Evolutionary conservation across 2,113 vertebrate species (phyloP), one percentile per base, ranked within the genome.

Genomic region (Larimichthys crocea): DNA sequence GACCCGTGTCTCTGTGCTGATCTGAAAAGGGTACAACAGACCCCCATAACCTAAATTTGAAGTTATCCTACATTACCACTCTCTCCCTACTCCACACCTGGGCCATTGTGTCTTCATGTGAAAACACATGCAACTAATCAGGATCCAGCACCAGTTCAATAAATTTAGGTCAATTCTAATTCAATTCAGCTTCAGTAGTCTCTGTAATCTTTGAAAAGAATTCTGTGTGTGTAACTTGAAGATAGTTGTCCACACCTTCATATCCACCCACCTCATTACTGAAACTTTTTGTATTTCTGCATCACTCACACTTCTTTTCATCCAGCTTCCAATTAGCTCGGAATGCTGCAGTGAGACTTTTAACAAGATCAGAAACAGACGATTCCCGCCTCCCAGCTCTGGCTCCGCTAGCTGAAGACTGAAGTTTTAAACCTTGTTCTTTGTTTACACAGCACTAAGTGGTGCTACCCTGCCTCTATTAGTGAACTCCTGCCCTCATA

Each of bases 281-380:
- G 44, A 7, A 56, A 55, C 49, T 64, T 62, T 83, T 46, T 75
- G 31, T 24, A 10, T 70, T 52, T 70, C 24, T 10, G n/a, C 10
- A 52, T 69, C 75, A 50, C 44, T 77, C 53, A 3, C 55, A 49
- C 42, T 22, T 42, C 68, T 61, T 35, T 53, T 22, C 61, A 70
- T 59, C 48, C 65, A 5, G 53, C 52, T 24, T 55, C 85, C 80
- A 90, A 88, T 88, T 87, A 90, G 53, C 42, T 29, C 50, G 20
- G 62, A 85, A 69, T 6, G 11, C 20, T 19, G 76, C 65, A 68
- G 83, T 24, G 0, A n/a, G 69, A 69, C 69, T 83, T 79, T 73
- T 59, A 68, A 76, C 74, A 24, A 83, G 73, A 83, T 85, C 60
- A 83, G 56, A 72, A 70, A 40, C 26, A 74, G 55, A 78, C 53